A percentile compares a stretch with the other conserved stretches of the same genome.
Evolutionary conservation across 2,113 vertebrate species (phyloP).

Genomic region (Dromaius novaehollandiae): DNA sequence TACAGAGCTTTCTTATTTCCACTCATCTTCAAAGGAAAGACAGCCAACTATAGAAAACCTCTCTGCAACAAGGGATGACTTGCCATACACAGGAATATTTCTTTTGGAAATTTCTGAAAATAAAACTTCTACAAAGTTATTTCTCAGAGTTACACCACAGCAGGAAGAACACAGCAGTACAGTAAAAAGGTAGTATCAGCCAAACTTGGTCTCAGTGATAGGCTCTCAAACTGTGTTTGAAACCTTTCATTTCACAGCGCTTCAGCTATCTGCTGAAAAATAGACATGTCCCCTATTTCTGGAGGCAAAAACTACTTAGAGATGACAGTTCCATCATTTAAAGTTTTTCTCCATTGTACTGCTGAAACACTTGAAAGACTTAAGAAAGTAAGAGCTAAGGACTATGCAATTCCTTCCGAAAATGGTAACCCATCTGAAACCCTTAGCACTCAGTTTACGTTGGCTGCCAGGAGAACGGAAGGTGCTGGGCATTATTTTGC

Average conservation of each 20-base stretch:
- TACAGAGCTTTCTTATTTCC: neutral
- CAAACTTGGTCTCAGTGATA: neutral
- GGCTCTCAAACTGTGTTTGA: neutral
- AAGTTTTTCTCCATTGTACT: neutral
- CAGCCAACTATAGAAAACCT: neutral
- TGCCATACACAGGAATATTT: neutral
- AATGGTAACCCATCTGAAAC: neutral
- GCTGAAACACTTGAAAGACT: neutral
- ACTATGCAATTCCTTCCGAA: neutral
- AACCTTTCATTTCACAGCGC: neutral
- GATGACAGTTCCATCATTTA: neutral
- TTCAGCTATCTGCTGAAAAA: neutral
- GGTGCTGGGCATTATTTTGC: neutral
- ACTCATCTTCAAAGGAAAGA: neutral
- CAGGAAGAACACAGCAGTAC: neutral
- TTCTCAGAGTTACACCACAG: neutral
- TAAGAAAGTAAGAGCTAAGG: neutral
- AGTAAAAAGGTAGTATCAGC: neutral
- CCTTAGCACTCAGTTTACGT: neutral
- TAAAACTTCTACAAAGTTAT: neutral
- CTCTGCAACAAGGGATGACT: rapidly evolving
- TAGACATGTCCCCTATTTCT: neutral
- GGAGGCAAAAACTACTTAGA: neutral
- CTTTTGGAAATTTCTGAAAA: neutral
- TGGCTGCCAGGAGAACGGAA: neutral